Percentiles rank a stretch among this genome's conserved stretches.
Evolutionary conservation across 2,888 invertebrate genomes (phyloP).

Genomic region (Drosophila putrida): DNA sequence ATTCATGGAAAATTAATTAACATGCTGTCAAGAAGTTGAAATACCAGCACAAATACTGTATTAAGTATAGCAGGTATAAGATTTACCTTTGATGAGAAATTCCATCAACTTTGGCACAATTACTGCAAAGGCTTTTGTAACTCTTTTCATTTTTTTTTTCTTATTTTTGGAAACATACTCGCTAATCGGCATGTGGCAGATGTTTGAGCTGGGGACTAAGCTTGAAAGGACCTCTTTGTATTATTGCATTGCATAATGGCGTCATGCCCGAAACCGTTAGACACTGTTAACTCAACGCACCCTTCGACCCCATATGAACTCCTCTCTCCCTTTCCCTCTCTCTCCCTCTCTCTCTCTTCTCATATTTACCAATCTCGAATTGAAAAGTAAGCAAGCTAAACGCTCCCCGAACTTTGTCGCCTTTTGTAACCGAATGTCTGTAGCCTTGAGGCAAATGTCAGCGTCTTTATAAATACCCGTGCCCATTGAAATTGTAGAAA

Average conservation of each 20-base stretch:
- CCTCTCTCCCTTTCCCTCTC: not conserved
- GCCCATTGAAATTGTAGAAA: not conserved
- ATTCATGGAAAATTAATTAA: conserved; percentile 26
- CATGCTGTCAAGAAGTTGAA: not conserved
- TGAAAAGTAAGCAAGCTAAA: conserved; percentile 76
- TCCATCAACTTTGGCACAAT: conserved; percentile 24
- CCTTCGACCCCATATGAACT: not conserved
- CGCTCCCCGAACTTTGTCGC: conserved; percentile 64
- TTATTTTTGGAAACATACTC: conserved; percentile 13
- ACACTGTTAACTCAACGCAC: conserved; percentile 48
- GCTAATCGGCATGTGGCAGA: conserved; percentile 56
- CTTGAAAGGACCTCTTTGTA: conserved; percentile 49
- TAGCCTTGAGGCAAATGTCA: conserved; percentile 60
- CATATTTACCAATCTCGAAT: conserved; percentile 45
- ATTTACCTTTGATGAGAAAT: conserved; percentile 28
- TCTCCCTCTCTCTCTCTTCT: not conserved
- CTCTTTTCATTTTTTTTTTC: conserved; percentile 9
- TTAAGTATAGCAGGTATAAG: not conserved
- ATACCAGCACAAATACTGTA: not conserved
- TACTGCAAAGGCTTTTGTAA: conserved; percentile 1
- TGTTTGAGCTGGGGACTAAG: conserved; percentile 38
- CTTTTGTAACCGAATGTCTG: conserved; percentile 58
- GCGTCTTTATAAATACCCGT: conserved; percentile 14
- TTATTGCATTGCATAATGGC: conserved; percentile 63
- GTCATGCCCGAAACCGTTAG: conserved; percentile 46